phyloP scores from a whole-genome alignment of 2,888 invertebrate species.

The Amiota mariae region DNA sequence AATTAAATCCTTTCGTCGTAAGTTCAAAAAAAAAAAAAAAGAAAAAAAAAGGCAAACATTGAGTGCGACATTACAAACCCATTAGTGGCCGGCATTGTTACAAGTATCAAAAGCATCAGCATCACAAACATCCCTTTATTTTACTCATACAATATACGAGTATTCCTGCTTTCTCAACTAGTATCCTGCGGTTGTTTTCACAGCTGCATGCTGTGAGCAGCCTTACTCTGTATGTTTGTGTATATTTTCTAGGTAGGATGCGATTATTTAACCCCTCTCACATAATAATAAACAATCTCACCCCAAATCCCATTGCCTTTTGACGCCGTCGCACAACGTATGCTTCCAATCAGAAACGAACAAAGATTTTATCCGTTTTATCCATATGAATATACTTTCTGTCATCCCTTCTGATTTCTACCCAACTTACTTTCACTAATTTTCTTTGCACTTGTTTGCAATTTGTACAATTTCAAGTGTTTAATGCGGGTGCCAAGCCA shows the following conservation, averaged over 20 bases:
- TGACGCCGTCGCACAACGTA: conserved; percentile 27
- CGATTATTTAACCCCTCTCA: too few relatives aligned
- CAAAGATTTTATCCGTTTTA: conserved; percentile 16
- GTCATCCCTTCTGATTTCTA: conserved; percentile 24
- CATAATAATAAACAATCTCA: conserved; percentile 54
- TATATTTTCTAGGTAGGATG: too few relatives aligned
- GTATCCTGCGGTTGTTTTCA: conserved; percentile 31
- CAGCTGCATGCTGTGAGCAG: conserved; percentile 46
- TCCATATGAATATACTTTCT: background rate
- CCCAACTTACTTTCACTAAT: conserved; percentile 20
- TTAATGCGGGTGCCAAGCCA: conserved; percentile 59
- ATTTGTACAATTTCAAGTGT: conserved; percentile 62
- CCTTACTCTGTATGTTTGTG: too few relatives aligned
- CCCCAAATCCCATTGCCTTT: conserved; percentile 35
- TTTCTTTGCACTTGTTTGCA: conserved; percentile 43
- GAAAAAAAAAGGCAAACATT: conserved; percentile 71
- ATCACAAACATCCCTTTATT: background rate
- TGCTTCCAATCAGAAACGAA: conserved; percentile 52
- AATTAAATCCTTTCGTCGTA: conserved; percentile 50
- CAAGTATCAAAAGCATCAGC: background rate
- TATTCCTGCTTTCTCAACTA: background rate
- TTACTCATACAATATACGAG: background rate
- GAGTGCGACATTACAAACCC: conserved; percentile 69
- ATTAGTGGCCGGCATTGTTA: conserved; percentile 50
- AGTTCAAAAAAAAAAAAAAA: conserved; percentile 49